Conservation (phyloP, 2,113 vertebrate genomes). For the Pseudorhombus dupliciocellatus region DNA sequence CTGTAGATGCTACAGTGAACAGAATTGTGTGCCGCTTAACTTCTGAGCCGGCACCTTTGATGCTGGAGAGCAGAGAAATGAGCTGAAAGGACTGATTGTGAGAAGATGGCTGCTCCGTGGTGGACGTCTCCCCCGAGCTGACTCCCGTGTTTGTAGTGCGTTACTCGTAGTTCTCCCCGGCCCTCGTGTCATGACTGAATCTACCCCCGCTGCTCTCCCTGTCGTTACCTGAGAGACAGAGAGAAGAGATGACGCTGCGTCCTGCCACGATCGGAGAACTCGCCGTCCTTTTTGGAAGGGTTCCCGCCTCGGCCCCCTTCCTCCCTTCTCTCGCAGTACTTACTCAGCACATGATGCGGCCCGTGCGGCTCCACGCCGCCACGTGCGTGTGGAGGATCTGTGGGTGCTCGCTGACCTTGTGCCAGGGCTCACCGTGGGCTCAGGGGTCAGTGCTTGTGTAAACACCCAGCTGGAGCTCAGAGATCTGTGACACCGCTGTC, state of each 20-base stretch:
- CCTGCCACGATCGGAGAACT: slow-evolving; percentile 69
- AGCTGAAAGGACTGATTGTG: slow-evolving; percentile 33
- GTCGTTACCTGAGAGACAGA: slow-evolving; percentile 72
- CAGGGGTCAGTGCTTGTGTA: slow-evolving; percentile 50
- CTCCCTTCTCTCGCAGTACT: slow-evolving; percentile 57
- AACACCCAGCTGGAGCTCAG: slow-evolving; percentile 19
- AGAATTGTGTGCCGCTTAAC: slow-evolving; percentile 13
- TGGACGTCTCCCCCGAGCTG: slow-evolving; percentile 19
- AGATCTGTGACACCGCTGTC: neutral
- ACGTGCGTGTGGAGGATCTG: slow-evolving; percentile 39
- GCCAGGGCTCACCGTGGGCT: slow-evolving; percentile 43
- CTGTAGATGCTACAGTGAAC: neutral
- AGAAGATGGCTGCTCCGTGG: slow-evolving; percentile 53
- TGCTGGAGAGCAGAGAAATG: slow-evolving; percentile 49
- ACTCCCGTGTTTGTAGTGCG: slow-evolving; percentile 12
- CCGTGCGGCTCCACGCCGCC: slow-evolving; percentile 26
- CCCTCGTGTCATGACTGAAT: slow-evolving; percentile 51
- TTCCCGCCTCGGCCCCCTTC: slow-evolving; percentile 51
- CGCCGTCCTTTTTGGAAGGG: slow-evolving; percentile 73
- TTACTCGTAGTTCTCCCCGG: slow-evolving; percentile 23
- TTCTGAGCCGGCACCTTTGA: slow-evolving; percentile 50
- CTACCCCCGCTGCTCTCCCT: slow-evolving; percentile 37
- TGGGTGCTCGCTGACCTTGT: slow-evolving; percentile 67
- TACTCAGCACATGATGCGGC: slow-evolving; percentile 64
- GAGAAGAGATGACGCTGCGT: slow-evolving; percentile 69